phyloP scores from a whole-genome alignment of 2,113 vertebrate species.

The Leptobrachium ailaonicum region DNA sequence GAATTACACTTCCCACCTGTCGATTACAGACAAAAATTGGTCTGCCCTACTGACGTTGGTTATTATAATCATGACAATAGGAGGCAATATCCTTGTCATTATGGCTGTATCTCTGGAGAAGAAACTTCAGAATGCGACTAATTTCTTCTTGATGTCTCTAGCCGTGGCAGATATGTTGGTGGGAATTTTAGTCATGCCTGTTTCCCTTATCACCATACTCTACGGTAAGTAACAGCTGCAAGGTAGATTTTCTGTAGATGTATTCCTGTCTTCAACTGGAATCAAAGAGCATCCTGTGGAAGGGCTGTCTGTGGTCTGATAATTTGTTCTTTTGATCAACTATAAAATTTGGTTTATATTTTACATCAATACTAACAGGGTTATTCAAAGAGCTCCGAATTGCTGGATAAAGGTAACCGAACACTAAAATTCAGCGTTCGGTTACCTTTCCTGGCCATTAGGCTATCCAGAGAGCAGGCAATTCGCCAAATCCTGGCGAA shows the following conservation, averaged over 20 bases:
- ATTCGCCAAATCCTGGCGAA: too few relatives aligned
- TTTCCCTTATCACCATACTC: constrained; percentile 92
- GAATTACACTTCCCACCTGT: constrained; percentile 58
- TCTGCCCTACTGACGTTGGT: constrained; percentile 89
- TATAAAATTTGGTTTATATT: too few relatives aligned
- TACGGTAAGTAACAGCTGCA: constrained; percentile 81
- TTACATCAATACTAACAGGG: too few relatives aligned
- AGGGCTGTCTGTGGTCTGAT: too few relatives aligned
- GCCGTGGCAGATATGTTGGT: constrained; percentile 97
- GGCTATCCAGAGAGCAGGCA: too few relatives aligned
- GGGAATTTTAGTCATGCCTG: constrained; percentile 96
- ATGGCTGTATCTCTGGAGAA: constrained; percentile 96
- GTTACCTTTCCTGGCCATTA: too few relatives aligned
- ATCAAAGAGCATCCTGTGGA: too few relatives aligned
- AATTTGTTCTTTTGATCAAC: too few relatives aligned
- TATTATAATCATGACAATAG: constrained; percentile 91
- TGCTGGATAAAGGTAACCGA: too few relatives aligned
- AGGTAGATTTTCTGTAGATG: neutral
- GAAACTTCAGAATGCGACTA: constrained; percentile 97
- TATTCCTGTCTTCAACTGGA: neutral
- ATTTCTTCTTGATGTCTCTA: constrained; percentile 96
- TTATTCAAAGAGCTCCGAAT: too few relatives aligned
- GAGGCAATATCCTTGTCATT: constrained; percentile 95
- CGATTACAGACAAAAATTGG: constrained; percentile 87
- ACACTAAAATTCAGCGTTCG: too few relatives aligned